Evolutionary conservation across 1,140 invertebrate species (phyloP).

Genomic region (Ylistrum balloti): DNA sequence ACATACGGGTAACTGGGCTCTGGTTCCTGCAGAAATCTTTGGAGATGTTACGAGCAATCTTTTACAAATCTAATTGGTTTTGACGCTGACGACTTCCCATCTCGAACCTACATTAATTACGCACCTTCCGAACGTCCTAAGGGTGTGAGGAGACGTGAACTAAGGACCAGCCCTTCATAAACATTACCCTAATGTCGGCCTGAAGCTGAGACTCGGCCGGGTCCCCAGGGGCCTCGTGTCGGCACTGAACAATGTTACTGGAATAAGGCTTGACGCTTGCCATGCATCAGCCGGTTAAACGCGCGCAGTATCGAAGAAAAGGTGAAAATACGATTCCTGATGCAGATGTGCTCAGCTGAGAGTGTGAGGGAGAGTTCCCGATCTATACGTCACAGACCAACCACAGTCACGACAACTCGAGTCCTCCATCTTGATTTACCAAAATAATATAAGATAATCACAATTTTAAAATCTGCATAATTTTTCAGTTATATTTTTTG

Average conservation of each 20-base stretch:
- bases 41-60: slow-evolving; percentile 21
- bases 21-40: not conserved
- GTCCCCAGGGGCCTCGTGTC: slow-evolving; percentile 16
- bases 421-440: not conserved
- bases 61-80: slow-evolving; percentile 40
- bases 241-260: slow-evolving; percentile 37
- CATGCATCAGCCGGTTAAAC: slow-evolving; percentile 37
- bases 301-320: slow-evolving; percentile 32
- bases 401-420: not conserved
- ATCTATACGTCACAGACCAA: not conserved
- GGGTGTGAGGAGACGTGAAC: slow-evolving; percentile 35
- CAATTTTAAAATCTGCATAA: not conserved
- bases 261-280: slow-evolving; percentile 32
- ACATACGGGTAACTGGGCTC: not conserved
- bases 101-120: slow-evolving; percentile 38
- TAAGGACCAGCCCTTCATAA: slow-evolving; percentile 37
- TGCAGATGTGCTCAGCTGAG: slow-evolving; percentile 37
- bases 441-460: not conserved
- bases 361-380: not conserved
- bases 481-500: too few relatives aligned
- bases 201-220: slow-evolving; percentile 36
- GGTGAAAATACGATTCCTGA: slow-evolving; percentile 24
- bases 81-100: slow-evolving; percentile 37
- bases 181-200: slow-evolving; percentile 37
- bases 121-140: slow-evolving; percentile 37